Evolutionary conservation across 2,888 invertebrate genomes (phyloP), one percentile per base, ranked within the genome.

Genomic region (Heteropelma amictum): DNA sequence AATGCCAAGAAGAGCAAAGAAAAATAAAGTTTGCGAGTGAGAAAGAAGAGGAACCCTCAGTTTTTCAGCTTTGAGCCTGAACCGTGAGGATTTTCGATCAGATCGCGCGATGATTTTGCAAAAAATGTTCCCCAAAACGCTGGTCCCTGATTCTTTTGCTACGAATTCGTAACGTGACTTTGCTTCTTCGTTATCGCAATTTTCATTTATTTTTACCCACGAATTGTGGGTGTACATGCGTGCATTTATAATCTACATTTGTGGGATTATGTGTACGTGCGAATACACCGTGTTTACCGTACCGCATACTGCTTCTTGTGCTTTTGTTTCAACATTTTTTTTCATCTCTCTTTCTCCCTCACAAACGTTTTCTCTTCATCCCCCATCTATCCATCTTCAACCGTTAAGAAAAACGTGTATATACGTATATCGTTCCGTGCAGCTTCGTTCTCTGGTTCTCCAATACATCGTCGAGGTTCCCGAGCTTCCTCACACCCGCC

Each of bases 381-480:
- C 33, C 47, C 49, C 71, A 56, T 64, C 64, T 56, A 58, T 63
- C 63, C 56, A 49, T 73, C 63, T 56, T 56, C 54, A 68, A 68
- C 63, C 63, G 56, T 54, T 54, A 54, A 21, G 67, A 67, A 53
- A 54, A 45, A 30, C 6, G 30, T 30, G 10, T 28, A 28, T 30
- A 30, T 10, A 30, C 12, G 10, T 35, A 35, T 8, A 3, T 35
- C n/a, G 10, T 6, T 7, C 5, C 14, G 1, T 53, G 12, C 30
- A n/a, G 6, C 3, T 17, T 3, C 5, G n/a, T 53, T 23, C 2
- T 17, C 8, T 14, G 14, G n/a, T 40, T 10, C 30, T 40, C 26
- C 10, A 17, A 8, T 21, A 12, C 23, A 23, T 38, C 3, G 21
- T 19, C 14, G 28, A 42, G 42, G 28, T n/a, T 54, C 28, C 33